Percentiles rank a stretch among this genome's conserved stretches.
These are phyloP conservation scores for Mythimna pallens DNA, from an alignment of 2,888 invertebrate species.

Conservation along the genomic window DNA sequence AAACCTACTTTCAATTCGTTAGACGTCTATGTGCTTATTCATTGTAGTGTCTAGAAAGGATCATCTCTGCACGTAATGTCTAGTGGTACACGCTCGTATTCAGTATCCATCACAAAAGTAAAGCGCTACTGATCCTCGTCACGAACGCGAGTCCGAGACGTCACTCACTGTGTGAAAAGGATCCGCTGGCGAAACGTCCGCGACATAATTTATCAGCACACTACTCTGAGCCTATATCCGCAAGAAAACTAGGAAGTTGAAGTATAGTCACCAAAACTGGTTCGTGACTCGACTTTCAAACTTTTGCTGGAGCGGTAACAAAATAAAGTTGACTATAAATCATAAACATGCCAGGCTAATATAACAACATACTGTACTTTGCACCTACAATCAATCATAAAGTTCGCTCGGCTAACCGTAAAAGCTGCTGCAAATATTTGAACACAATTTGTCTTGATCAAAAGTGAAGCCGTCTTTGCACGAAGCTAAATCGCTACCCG, in stretches of 20 bases:
- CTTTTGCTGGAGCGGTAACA: conserved; percentile 28
- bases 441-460: conserved; percentile 63
- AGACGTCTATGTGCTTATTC: not conserved
- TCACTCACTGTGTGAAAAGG: conserved; percentile 51
- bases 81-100: not conserved
- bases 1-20: not conserved
- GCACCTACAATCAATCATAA: conserved; percentile 61
- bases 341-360: conserved; percentile 35
- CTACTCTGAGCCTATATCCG: conserved; percentile 28
- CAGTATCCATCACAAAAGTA: conserved; percentile 38
- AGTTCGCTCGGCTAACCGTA: conserved; percentile 47
- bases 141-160: conserved; percentile 43
- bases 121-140: conserved; percentile 58
- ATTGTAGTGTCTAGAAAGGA: not conserved
- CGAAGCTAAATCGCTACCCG: conserved; percentile 20
- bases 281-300: conserved; percentile 47
- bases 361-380: conserved; percentile 48
- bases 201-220: conserved; percentile 55
- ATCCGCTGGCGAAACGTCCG: conserved; percentile 37
- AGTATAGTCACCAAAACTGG: conserved; percentile 20
- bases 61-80: not conserved
- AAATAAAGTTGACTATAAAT: conserved; percentile 40
- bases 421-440: conserved; percentile 54
- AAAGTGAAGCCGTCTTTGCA: conserved; percentile 36
- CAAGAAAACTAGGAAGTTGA: conserved; percentile 16